These are phyloP conservation scores for Nesidiocoris tenuis DNA, from an alignment of 2,888 invertebrate genomes.

Conservation along the genomic window DNA sequence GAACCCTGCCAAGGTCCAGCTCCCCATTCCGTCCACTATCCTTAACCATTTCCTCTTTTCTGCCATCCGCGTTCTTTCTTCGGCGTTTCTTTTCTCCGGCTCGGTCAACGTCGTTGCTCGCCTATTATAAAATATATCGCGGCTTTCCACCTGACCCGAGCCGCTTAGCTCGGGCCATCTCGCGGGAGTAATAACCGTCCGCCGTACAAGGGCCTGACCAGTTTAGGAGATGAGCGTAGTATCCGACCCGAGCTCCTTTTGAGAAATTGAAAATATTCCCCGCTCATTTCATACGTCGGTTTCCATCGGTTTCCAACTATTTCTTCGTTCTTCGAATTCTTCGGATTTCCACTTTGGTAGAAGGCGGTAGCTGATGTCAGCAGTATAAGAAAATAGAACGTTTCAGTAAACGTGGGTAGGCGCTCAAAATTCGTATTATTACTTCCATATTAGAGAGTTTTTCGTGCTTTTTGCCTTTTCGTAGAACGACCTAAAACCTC, in stretches of 20 bases:
- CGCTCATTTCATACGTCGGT: background rate
- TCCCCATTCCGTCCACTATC: constrained; percentile 9
- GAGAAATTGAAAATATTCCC: background rate
- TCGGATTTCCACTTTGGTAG: too few species aligned
- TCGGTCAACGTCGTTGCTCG: background rate
- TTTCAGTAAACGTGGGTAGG: too few species aligned
- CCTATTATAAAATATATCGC: constrained; percentile 35
- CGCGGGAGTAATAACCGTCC: constrained; percentile 18
- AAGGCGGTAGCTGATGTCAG: too few species aligned
- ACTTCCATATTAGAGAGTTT: too few species aligned
- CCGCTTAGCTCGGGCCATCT: background rate
- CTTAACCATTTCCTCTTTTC: background rate
- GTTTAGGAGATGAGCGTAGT: background rate
- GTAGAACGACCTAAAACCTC: too few species aligned
- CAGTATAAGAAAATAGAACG: too few species aligned
- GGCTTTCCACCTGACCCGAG: constrained; percentile 15
- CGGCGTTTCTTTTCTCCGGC: background rate
- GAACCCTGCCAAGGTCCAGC: constrained; percentile 32
- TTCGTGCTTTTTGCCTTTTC: too few species aligned
- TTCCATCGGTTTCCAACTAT: too few species aligned
- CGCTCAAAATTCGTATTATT: too few species aligned
- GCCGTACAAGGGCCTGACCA: constrained; percentile 22
- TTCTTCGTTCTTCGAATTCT: background rate
- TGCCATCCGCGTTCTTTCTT: background rate
- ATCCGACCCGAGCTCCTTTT: background rate